phyloP scores from a whole-genome alignment of 1,140 invertebrate genomes.

The Trissolcus basalis region DNA sequence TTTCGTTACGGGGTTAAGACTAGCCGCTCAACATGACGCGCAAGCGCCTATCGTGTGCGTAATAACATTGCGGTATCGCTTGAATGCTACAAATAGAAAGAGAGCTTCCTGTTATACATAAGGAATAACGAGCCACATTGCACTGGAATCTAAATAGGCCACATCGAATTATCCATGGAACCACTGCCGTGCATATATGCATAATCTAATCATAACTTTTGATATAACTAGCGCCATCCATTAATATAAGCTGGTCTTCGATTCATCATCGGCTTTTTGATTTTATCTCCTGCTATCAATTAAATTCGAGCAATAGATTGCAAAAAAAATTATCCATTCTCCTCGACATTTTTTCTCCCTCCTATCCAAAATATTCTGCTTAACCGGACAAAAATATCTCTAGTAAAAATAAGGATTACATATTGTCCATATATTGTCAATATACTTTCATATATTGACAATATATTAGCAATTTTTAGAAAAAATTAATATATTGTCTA shows the following conservation, averaged over 20 bases:
- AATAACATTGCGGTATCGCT: conserved; percentile 52
- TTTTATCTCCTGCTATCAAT: no score
- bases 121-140: conserved; percentile 44
- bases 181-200: conserved; percentile 12
- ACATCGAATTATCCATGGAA: conserved; percentile 32
- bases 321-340: no score
- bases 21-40: conserved; percentile 16
- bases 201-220: conserved; percentile 47
- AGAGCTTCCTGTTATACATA: conserved; percentile 48
- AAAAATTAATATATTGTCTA: no score
- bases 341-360: no score
- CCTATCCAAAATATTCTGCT: no score
- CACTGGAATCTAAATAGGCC: conserved; percentile 41
- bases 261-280: neutral
- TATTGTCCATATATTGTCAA: no score
- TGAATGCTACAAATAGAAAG: conserved; percentile 50
- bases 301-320: no score
- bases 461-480: no score
- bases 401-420: no score
- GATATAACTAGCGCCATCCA: conserved; percentile 29
- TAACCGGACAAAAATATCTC: no score
- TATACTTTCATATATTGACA: no score
- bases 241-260: conserved; percentile 14
- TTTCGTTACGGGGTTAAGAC: conserved; percentile 50
- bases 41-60: conserved; percentile 44